Conservation (phyloP, 2,113 vertebrate species). For the Butorides virescens region DNA sequence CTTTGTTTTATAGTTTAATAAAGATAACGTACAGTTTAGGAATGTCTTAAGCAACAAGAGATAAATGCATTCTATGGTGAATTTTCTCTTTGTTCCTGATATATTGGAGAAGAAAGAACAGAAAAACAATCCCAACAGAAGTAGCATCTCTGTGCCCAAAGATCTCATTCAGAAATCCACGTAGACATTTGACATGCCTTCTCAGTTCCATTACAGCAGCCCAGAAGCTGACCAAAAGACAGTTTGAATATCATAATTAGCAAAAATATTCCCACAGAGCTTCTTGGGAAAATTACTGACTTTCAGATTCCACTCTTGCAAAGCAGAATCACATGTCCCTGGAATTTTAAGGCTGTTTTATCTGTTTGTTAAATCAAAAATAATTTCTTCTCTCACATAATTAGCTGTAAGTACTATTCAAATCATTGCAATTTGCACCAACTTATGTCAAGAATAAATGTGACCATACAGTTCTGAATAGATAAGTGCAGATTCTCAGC, state of each 20-base stretch:
- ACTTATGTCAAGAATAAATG: conserved; percentile 5
- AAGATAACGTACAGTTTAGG: conserved; percentile 5
- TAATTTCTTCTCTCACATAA: neutral
- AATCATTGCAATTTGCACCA: neutral
- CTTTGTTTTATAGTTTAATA: conserved; percentile 3
- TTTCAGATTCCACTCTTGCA: neutral
- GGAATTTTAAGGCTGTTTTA: neutral
- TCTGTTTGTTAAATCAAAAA: neutral
- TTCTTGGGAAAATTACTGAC: neutral
- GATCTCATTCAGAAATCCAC: neutral
- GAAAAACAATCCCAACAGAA: neutral
- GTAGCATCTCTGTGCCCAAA: neutral
- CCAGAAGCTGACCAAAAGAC: neutral
- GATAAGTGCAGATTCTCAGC: neutral
- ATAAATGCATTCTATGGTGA: neutral
- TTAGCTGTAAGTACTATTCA: neutral
- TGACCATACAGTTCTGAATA: neutral
- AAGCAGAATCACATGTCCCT: neutral
- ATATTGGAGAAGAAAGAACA: neutral
- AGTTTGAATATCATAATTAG: neutral
- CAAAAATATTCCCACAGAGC: neutral
- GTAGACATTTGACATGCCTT: neutral
- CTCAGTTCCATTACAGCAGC: neutral
- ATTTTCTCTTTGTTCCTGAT: neutral
- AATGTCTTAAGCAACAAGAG: neutral